Conservation (phyloP, 2,797 vertebrate genomes). For the Neomorphus geoffroyi region DNA sequence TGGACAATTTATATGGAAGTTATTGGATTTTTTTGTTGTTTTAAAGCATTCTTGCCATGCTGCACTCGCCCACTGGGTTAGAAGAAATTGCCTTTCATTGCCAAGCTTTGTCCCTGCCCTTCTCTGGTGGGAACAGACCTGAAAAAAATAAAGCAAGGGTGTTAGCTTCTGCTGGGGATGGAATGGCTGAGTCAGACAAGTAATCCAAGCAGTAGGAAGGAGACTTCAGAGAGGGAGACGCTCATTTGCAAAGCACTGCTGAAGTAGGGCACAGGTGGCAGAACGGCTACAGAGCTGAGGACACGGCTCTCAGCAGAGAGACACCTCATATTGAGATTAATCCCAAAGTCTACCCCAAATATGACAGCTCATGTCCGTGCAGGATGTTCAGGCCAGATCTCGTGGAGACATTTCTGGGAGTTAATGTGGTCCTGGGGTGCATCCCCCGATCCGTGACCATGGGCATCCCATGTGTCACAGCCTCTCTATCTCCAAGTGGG, state of each 20-base stretch:
- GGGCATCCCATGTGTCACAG: background rate
- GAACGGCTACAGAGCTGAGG: background rate
- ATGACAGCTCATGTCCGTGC: fast-evolving
- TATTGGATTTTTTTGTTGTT: constrained; percentile 77
- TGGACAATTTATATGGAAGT: constrained; percentile 82
- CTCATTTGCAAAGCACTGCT: background rate
- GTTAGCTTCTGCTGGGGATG: background rate
- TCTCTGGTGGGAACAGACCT: constrained; percentile 50
- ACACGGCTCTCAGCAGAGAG: background rate
- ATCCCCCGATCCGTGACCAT: background rate
- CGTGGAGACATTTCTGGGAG: background rate
- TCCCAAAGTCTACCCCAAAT: background rate
- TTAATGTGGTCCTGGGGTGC: background rate
- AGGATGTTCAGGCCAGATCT: background rate
- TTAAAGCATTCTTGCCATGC: constrained; percentile 65
- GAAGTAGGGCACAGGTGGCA: background rate
- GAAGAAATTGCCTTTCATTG: constrained; percentile 53
- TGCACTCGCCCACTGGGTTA: background rate
- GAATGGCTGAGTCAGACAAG: background rate
- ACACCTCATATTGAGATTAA: background rate
- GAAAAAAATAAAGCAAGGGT: constrained; percentile 52
- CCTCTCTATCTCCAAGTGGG: background rate
- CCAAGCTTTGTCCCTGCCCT: constrained; percentile 8
- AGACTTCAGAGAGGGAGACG: background rate
- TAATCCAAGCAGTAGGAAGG: background rate